Conservation (phyloP, 2,888 invertebrate genomes). For the Globia sparganii region DNA sequence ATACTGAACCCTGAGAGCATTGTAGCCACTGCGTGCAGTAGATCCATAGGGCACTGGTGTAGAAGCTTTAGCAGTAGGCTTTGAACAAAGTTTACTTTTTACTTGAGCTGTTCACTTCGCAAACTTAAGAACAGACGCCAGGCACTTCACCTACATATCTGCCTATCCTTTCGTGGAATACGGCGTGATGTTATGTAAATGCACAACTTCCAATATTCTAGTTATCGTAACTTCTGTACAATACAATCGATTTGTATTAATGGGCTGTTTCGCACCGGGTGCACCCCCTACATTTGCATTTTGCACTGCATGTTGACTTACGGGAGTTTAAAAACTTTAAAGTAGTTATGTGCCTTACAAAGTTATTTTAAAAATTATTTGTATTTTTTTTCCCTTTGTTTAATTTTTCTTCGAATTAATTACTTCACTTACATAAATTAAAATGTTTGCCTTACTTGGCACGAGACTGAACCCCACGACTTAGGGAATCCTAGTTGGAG, state of each 20-base stretch:
- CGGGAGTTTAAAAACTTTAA: slow-evolving; percentile 27
- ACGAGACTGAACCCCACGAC: no score
- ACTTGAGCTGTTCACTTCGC: not conserved
- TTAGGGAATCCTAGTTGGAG: no score
- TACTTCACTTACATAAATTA: no score
- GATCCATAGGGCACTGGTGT: not conserved
- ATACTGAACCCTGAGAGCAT: not conserved
- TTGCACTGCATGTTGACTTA: slow-evolving; percentile 51
- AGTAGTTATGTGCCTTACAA: not conserved
- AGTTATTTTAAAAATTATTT: no score
- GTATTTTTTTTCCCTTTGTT: no score
- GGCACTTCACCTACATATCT: not conserved
- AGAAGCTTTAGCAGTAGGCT: not conserved
- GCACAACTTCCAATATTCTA: slow-evolving; percentile 4
- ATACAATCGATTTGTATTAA: slow-evolving; percentile 67
- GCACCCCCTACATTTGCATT: slow-evolving; percentile 63
- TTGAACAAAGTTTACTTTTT: not conserved
- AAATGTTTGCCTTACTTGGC: no score
- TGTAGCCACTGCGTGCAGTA: not conserved
- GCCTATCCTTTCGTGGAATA: not conserved
- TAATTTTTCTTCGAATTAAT: no score
- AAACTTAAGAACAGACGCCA: no score
- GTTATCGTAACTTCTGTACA: slow-evolving; percentile 68
- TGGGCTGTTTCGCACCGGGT: slow-evolving; percentile 66
- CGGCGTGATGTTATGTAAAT: not conserved